Percentiles rank a stretch among this genome's conserved stretches.
phyloP scores from a whole-genome alignment of 2,888 invertebrate genomes.

The Aplocera efformata region DNA sequence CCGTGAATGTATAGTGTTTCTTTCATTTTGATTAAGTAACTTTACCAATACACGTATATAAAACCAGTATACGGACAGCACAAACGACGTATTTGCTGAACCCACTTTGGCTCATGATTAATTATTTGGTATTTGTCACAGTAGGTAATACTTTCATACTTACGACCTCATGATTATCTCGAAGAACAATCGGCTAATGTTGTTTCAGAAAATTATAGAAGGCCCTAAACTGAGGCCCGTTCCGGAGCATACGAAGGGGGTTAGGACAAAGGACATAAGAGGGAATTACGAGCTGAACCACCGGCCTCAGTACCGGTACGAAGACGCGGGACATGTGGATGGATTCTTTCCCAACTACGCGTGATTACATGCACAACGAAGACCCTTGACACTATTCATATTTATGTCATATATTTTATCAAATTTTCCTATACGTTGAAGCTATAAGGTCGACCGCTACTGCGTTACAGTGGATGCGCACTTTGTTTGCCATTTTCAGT shows the following conservation, averaged over 20 bases:
- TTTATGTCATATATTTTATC: not conserved
- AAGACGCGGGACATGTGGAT: slow-evolving; percentile 40
- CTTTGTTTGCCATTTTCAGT: too few species aligned
- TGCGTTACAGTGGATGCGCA: too few species aligned
- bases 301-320: slow-evolving; percentile 45
- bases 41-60: too few species aligned
- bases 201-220: slow-evolving; percentile 51
- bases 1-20: too few species aligned
- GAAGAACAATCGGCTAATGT: slow-evolving; percentile 44
- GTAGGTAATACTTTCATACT: not conserved
- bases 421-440: too few species aligned
- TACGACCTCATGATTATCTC: not conserved
- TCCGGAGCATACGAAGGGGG: slow-evolving; percentile 30
- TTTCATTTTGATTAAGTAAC: too few species aligned
- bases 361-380: slow-evolving; percentile 20
- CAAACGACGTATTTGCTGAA: too few species aligned
- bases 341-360: slow-evolving; percentile 55
- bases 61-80: too few species aligned
- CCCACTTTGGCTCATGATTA: too few species aligned
- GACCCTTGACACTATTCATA: not conserved
- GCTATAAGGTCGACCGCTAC: too few species aligned
- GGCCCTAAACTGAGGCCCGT: slow-evolving; percentile 33
- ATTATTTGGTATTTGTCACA: too few species aligned
- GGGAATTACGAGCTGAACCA: slow-evolving; percentile 37
- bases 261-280: slow-evolving; percentile 37